Base-by-base conservation (phyloP, 2,797 vertebrate species). In the Periophthalmus magnuspinnatus region DNA sequence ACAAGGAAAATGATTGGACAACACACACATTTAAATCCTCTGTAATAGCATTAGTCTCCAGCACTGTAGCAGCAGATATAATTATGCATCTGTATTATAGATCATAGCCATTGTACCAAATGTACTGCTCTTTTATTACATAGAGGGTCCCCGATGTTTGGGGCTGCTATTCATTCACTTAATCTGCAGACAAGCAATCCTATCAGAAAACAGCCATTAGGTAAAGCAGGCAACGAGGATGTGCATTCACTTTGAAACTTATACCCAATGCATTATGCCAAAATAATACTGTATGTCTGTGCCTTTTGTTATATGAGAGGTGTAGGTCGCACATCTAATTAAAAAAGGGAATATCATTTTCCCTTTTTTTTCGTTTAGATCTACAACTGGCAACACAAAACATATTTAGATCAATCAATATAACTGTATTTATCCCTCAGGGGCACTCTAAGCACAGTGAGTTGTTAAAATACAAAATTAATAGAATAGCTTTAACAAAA, bases 1-100 rank as follows among this genome's bases (percentile, higher is more conserved):
- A 54, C 48, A 66, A 34, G 48, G 45, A 54, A 64, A 64, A 64
- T 48, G 38, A 64, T 64, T 64, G 61, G 41, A 47, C 61, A 64
- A 64, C 61, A 64, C 61, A 33, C 36, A 61, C 45, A 22, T 47
- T 69, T 69, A 48, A 60, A 50, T 34, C 57, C 11, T 22, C 45
- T 69, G 58, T 61, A 61, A 69, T 69, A 34, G 47, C 50, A 58
- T 61, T 45, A 28, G 48, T 59, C n/a, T 59, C 13, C 19, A 33
- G 38, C 21, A 19, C 41, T 24, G 14, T 28, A 64, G 41, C 62
- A 54, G 48, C 28, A 22, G 28, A 55, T 54, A 38, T 67, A 55
- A 52, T 47, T 48, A 47, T 28, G 62, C 22, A 48, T 61, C 59
- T 61, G 38, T 32, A 64, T 64, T 47, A 48, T 64, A 22, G 21